These are phyloP conservation scores for Ametastegia equiseti DNA, from an alignment of 2,888 invertebrate species.

Conservation along the genomic window DNA sequence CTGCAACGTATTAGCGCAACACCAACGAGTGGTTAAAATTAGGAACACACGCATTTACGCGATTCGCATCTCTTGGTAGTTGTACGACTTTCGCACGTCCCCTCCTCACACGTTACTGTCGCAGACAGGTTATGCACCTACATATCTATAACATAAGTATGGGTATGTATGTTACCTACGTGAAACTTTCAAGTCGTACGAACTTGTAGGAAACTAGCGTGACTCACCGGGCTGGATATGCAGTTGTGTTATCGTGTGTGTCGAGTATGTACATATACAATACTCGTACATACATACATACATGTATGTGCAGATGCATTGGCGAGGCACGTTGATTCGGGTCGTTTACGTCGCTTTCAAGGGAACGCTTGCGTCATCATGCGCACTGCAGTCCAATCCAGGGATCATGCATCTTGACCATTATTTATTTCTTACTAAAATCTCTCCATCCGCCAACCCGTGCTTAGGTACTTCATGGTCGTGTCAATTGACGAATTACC, in stretches of 20 bases:
- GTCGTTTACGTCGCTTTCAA: conserved; percentile 38
- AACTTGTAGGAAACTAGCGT: conserved; percentile 17
- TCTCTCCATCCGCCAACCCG: too few species aligned
- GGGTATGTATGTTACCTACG: neutral
- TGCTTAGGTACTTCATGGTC: too few species aligned
- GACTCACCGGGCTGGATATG: neutral
- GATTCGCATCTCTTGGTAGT: neutral
- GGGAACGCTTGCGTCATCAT: conserved; percentile 19
- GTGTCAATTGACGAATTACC: too few species aligned
- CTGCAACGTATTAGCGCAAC: neutral
- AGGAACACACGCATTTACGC: neutral
- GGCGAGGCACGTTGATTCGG: conserved; percentile 22
- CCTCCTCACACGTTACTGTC: neutral
- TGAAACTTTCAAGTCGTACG: neutral
- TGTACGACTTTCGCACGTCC: neutral
- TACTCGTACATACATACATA: neutral
- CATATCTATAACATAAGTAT: neutral
- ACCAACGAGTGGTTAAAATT: neutral
- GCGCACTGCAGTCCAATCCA: neutral
- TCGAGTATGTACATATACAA: neutral
- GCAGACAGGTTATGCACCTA: conserved; percentile 33
- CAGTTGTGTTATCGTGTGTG: neutral
- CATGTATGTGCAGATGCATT: neutral
- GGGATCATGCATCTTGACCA: too few species aligned
- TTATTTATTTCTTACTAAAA: too few species aligned